phyloP scores from a whole-genome alignment of 37 sponge, comb jelly and placozoan species.

The Spongia lamella region DNA sequence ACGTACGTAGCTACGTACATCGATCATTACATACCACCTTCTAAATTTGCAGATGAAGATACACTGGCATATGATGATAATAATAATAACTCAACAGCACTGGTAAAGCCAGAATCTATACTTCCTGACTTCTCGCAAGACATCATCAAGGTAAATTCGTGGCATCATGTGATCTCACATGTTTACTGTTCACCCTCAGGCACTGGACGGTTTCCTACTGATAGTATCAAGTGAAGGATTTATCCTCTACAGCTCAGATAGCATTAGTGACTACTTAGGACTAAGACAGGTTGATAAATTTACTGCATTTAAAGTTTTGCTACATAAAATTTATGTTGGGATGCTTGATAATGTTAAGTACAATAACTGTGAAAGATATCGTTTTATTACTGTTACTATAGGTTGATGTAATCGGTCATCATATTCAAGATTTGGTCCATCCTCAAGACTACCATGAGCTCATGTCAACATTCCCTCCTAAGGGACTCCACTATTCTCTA shows the following conservation, averaged over 20 bases:
- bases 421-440: constrained; percentile 68
- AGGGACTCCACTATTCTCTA: constrained; percentile 41
- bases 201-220: constrained; percentile 76
- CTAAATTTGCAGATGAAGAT: too few relatives aligned
- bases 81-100: neutral
- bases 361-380: neutral
- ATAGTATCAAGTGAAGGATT: constrained; percentile 58
- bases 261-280: constrained; percentile 58
- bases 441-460: constrained; percentile 71
- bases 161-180: neutral
- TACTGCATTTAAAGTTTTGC: too few relatives aligned
- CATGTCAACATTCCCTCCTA: constrained; percentile 44
- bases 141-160: constrained; percentile 41
- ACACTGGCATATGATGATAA: too few relatives aligned
- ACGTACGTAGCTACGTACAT: too few relatives aligned
- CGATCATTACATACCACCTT: neutral
- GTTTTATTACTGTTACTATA: neutral
- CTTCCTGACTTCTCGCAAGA: constrained; percentile 60
- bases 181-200: constrained; percentile 19
- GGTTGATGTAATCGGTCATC: constrained; percentile 76
- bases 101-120: neutral
- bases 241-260: constrained; percentile 49
- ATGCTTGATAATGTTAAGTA: neutral
- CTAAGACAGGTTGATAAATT: constrained; percentile 76
- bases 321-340: neutral